Conservation (phyloP, 1,140 invertebrate genomes). For the Cotesia glomerata region DNA sequence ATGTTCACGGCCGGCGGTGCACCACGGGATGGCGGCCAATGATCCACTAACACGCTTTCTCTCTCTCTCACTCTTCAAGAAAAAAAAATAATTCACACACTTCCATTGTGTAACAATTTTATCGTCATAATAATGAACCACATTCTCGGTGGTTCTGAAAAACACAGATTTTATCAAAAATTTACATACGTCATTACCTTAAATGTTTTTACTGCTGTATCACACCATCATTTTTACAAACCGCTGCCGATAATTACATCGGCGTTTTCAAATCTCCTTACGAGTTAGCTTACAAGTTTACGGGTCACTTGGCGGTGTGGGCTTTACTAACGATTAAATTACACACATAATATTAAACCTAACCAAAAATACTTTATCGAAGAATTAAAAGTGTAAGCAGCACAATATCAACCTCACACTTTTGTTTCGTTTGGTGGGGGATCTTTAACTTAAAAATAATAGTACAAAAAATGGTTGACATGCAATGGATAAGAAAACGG, state of each 20-base stretch:
- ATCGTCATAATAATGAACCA: constrained; percentile 41
- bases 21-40: constrained; percentile 2
- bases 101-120: not conserved
- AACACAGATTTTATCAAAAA: not conserved
- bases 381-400: constrained; percentile 24
- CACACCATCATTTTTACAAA: constrained; percentile 4
- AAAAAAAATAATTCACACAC: not conserved
- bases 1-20: constrained; percentile 22
- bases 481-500: not conserved
- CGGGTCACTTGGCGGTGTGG: not conserved
- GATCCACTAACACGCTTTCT: not conserved
- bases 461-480: constrained; percentile 56
- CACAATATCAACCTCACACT: constrained; percentile 57
- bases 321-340: constrained; percentile 51
- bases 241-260: constrained; percentile 9
- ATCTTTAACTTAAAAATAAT: constrained; percentile 51
- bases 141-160: constrained; percentile 39
- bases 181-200: not conserved
- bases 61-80: not conserved
- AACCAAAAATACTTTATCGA: constrained; percentile 54
- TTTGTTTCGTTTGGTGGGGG: constrained; percentile 57
- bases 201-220: constrained; percentile 5
- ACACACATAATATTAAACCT: constrained; percentile 47
- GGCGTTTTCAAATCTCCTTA: not conserved
- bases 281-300: constrained; percentile 17